Conservation (phyloP, 2,797 vertebrate genomes). For the Bothrops alternatus region DNA sequence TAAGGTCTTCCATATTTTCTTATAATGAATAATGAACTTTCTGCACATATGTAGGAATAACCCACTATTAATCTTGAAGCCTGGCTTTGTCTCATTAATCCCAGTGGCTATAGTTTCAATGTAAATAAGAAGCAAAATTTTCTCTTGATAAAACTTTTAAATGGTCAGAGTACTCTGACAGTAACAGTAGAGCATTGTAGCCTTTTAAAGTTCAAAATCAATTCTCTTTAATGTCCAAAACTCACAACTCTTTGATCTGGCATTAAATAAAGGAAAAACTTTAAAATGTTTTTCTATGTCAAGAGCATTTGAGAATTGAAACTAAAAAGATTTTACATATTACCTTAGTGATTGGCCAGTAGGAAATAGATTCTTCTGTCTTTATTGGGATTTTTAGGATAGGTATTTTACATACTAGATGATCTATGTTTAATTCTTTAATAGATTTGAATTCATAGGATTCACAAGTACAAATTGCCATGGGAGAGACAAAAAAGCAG, state of each 20-base stretch:
- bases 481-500: not conserved
- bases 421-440: too few relatives aligned
- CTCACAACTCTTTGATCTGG: constrained; percentile 21
- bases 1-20: constrained; percentile 16
- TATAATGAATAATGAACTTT: constrained; percentile 15
- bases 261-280: constrained; percentile 5
- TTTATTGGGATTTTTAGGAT: too few relatives aligned
- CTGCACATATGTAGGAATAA: not conserved
- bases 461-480: too few relatives aligned
- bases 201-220: constrained; percentile 36
- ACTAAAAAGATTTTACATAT: accelerated
- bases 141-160: not conserved
- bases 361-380: too few relatives aligned
- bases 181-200: constrained; percentile 41
- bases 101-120: not conserved
- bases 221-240: constrained; percentile 52
- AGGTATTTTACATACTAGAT: too few relatives aligned
- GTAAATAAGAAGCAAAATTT: not conserved
- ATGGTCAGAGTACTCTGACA: constrained; percentile 52
- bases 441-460: too few relatives aligned
- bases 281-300: not conserved
- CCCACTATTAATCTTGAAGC: not conserved
- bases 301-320: constrained; percentile 1
- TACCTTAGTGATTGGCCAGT: too few relatives aligned
- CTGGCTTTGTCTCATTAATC: not conserved